Evolutionary conservation across 2,888 invertebrate species (phyloP), one percentile per base, ranked within the genome.

Genomic region (Eupeodes latifasciatus): DNA sequence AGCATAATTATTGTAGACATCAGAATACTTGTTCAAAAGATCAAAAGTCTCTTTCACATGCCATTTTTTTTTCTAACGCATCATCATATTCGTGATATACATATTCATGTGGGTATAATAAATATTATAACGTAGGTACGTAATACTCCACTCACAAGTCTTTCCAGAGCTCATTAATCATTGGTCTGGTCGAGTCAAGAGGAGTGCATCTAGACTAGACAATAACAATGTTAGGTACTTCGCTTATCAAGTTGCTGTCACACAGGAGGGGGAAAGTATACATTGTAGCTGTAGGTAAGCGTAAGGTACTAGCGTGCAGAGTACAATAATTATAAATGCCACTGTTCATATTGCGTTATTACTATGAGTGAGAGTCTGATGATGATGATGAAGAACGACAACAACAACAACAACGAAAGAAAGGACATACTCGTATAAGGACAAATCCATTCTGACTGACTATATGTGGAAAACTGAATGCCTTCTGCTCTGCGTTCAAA

Each of bases 241-340:
- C 77, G 12, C 10, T 71, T 53, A 34, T 51, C 12, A 55, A 9
- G 47, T 36, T 53, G 19, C 64, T 71, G 69, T 69, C 62, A 27
- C 69, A 51, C 76, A 69, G 49, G 69, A 40, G 51, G 62, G 44
- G 40, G 40, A 40, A 40, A 40, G 40, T 40, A 40, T 7, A 36
- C 36, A 36, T 7, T 40, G 40, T 40, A 40, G 6, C 40, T 40
- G 3, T 5, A 40, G 40, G 40, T 40, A 40, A 5, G 5, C 40
- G 40, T 40, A 71, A 71, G 36, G 71, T 75, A 86, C 66, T 75
- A 82, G 74, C 77, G 78, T 75, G 66, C 75, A 72, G 77, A 86
- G 71, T 66, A 86, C 78, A 86, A 81, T 81, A 85, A 82, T 82
- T 79, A 74, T 79, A 86, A 79, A 79, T 82, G 82, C 86, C 67